Base-by-base conservation (phyloP, 2,113 vertebrate genomes). In the Callaeas wilsoni region DNA sequence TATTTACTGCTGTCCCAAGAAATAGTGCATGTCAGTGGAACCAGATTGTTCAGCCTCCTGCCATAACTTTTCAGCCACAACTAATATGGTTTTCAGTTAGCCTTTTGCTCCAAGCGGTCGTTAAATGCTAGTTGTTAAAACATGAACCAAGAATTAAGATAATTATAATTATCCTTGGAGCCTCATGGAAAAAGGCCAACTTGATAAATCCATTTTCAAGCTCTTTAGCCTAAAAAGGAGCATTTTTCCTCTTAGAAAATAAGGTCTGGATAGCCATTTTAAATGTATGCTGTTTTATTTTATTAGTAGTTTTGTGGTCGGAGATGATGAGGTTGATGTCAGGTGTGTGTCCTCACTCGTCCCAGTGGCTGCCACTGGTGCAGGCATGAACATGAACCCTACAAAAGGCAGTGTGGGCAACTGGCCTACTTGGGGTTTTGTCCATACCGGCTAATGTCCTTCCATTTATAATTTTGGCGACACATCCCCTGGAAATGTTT, bases 1-100 rank as follows among this genome's bases (percentile, higher is more conserved):
- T 44, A 39, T 89, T 91, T 89, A 25, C 35, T 59, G 32, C 6
- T 91, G 20, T 78, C 37, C 44, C 39, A 35, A 90, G 30, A 92
- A 59, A 60, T 15, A 60, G 52, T 53, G 15, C 44, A 80, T 50
- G 27, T 68, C 59, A 50, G 30, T 46, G 11, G 39, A 78, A 84
- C 10, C 26, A 42, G 59, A 27, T 14, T 0, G 0, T 42, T 87
- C 4, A 4, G 44, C 12, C 4, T 1, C 7, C 26, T 75, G 30
- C 13, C 7, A 3, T 42, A 67, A 73, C 37, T 64, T 77, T 59
- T 52, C 59, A 76, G 16, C 18, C 57, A 46, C 30, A 57, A 62
- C 76, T 75, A 13, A 8, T 27, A 25, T 4, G 32, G 69, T 79
- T 73, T 94, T 76, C 69, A 76, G 41, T 62, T 89, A 75, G 53